Percentiles rank a stretch among this genome's conserved stretches.
Conservation (phyloP, 2,888 invertebrate genomes). For the Zonitis immaculata region DNA sequence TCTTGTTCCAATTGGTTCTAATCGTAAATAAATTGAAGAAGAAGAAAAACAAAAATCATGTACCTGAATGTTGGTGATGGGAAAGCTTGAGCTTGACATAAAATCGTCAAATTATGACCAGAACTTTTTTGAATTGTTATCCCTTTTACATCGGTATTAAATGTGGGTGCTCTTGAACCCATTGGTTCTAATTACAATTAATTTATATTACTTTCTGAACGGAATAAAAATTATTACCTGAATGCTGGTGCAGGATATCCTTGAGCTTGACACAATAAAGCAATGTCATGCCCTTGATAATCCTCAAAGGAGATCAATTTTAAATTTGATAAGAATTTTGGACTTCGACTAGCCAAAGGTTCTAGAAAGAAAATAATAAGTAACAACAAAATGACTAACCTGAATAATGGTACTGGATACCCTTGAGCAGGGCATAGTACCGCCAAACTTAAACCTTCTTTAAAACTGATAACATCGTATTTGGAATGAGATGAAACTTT, state of each 20-base stretch:
- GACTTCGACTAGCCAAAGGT: slow-evolving; percentile 42
- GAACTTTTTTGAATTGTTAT: slow-evolving; percentile 40
- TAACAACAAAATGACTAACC: slow-evolving; percentile 54
- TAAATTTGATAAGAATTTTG: slow-evolving; percentile 39
- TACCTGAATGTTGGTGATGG: slow-evolving; percentile 57
- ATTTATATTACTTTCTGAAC: not conserved
- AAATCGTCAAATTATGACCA: slow-evolving; percentile 42
- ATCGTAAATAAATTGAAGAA: not conserved
- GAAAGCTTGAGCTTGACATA: slow-evolving; percentile 56
- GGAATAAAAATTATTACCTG: slow-evolving; percentile 52
- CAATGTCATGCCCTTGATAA: slow-evolving; percentile 21
- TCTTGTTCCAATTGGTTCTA: slow-evolving; percentile 49
- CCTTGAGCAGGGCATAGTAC: slow-evolving; percentile 69
- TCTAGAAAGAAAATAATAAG: slow-evolving; percentile 32
- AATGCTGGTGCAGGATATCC: slow-evolving; percentile 55
- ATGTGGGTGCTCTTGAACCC: slow-evolving; percentile 39
- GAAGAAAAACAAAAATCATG: slow-evolving; percentile 21
- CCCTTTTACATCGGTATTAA: slow-evolving; percentile 37
- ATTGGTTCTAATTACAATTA: slow-evolving; percentile 36
- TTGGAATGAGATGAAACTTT: slow-evolving; percentile 48
- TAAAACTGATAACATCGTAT: slow-evolving; percentile 41
- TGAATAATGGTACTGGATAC: slow-evolving; percentile 57
- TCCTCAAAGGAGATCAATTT: slow-evolving; percentile 39
- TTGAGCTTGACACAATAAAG: slow-evolving; percentile 54
- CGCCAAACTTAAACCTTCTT: slow-evolving; percentile 46